Evolutionary conservation across 2,113 vertebrate genomes (phyloP).

Genomic region (Hepsetus odoe): DNA sequence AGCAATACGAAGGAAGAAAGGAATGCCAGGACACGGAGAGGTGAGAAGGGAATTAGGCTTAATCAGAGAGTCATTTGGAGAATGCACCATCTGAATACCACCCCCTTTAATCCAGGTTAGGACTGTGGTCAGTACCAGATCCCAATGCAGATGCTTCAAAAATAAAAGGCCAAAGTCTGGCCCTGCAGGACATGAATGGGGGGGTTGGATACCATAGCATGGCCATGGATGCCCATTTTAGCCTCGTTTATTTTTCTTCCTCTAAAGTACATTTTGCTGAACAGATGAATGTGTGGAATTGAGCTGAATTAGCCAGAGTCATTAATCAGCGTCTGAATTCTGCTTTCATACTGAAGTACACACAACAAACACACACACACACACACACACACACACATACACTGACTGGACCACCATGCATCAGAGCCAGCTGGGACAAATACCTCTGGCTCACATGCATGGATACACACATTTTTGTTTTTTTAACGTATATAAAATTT

Average conservation of each 20-base stretch:
- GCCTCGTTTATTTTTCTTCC: background rate
- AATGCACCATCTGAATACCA: conserved; percentile 58
- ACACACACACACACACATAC: background rate
- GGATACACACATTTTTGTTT: background rate
- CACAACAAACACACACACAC: conserved; percentile 16
- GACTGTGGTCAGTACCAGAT: background rate
- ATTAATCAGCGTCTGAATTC: conserved; percentile 52
- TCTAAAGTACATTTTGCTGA: conserved; percentile 5
- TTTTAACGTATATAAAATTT: background rate
- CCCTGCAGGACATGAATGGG: background rate
- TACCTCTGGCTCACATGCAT: background rate
- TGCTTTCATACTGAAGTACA: background rate
- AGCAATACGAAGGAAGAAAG: conserved; percentile 54
- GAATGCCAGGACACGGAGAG: conserved; percentile 53
- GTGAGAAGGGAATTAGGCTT: conserved; percentile 61
- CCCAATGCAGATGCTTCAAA: background rate
- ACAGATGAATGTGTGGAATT: conserved; percentile 58
- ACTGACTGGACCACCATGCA: conserved; percentile 13
- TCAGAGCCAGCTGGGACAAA: conserved; percentile 6
- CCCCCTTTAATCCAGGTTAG: conserved; percentile 29
- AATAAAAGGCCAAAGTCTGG: background rate
- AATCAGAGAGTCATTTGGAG: conserved; percentile 58
- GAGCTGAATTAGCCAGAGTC: conserved; percentile 22
- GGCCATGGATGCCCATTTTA: background rate
- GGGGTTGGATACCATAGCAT: background rate